Percentiles rank a stretch among this genome's conserved stretches.
These are phyloP conservation scores for Aradophagus sp. DNA, from an alignment of 1,140 invertebrate genomes.

Conservation along the genomic window DNA sequence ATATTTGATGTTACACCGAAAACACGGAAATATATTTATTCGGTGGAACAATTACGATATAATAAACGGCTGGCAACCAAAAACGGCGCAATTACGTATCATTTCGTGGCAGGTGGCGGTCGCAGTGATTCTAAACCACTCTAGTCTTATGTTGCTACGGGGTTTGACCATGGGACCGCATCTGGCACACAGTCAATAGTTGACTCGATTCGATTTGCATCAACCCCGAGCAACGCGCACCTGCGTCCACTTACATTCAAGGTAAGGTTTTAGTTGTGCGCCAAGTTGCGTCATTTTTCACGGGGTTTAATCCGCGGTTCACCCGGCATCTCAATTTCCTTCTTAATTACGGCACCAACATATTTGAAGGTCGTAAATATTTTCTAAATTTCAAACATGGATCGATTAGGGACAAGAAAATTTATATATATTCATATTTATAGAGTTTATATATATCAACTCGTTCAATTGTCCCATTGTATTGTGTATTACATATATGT, in stretches of 20 bases:
- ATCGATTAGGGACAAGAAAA: no score
- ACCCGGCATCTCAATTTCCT: no score
- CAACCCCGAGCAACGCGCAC: slow-evolving; percentile 36
- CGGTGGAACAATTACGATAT: slow-evolving; percentile 10
- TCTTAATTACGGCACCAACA: no score
- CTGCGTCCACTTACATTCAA: slow-evolving; percentile 23
- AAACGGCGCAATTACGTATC: slow-evolving; percentile 26
- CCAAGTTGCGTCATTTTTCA: slow-evolving; percentile 40
- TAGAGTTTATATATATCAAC: no score
- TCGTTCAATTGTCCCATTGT: no score
- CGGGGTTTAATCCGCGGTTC: slow-evolving; percentile 25
- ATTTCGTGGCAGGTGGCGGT: slow-evolving; percentile 35
- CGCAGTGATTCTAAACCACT: slow-evolving; percentile 34
- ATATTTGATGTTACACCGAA: no score
- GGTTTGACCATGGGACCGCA: slow-evolving; percentile 47
- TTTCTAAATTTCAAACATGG: no score
- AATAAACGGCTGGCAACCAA: slow-evolving; percentile 11
- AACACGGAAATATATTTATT: slow-evolving; percentile 25
- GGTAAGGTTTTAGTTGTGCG: slow-evolving; percentile 30
- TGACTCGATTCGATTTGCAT: slow-evolving; percentile 57
- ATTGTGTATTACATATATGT: no score
- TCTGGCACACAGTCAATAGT: slow-evolving; percentile 51
- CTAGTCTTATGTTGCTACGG: slow-evolving; percentile 38
- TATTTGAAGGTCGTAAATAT: no score
- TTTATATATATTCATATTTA: no score